A percentile compares a stretch with the other conserved stretches of the same genome.
These are phyloP conservation scores for Echinops telfairi DNA, from an alignment of 2,113 vertebrate species.

Conservation along the genomic window DNA sequence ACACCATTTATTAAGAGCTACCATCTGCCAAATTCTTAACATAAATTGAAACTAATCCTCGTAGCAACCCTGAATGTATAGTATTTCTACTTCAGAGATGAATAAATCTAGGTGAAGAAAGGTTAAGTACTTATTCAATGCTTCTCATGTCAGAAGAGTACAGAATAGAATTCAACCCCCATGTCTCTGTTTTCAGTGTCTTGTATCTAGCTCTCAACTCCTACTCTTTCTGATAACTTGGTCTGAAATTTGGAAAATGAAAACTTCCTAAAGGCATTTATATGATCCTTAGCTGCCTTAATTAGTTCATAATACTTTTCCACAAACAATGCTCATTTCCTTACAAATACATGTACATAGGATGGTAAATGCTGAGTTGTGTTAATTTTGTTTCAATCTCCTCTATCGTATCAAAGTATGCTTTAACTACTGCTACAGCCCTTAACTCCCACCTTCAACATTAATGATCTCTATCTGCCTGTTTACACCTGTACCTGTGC, in stretches of 20 bases:
- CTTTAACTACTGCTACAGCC: neutral
- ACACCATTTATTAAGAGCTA: slow-evolving; percentile 14
- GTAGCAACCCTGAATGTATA: neutral
- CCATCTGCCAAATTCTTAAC: slow-evolving; percentile 26
- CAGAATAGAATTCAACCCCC: neutral
- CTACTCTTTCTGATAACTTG: neutral
- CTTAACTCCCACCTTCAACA: neutral
- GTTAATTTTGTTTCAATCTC: slow-evolving; percentile 27
- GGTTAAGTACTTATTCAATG: neutral
- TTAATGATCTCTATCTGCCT: neutral
- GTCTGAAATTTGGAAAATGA: slow-evolving; percentile 9
- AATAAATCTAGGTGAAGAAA: slow-evolving; percentile 12
- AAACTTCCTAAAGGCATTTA: neutral
- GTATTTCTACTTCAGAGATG: neutral
- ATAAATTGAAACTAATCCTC: slow-evolving; percentile 32
- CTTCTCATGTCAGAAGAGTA: neutral
- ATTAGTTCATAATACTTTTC: slow-evolving; percentile 31
- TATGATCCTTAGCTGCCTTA: neutral
- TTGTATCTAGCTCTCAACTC: neutral
- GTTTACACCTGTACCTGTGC: neutral
- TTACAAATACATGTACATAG: slow-evolving; percentile 2
- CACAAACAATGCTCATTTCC: slow-evolving; percentile 22
- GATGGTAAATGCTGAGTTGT: slow-evolving; percentile 24
- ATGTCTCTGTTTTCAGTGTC: neutral
- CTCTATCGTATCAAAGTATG: neutral